These are phyloP conservation scores for Mesochorus sp. DNA, from an alignment of 2,888 invertebrate species.

Conservation along the genomic window DNA sequence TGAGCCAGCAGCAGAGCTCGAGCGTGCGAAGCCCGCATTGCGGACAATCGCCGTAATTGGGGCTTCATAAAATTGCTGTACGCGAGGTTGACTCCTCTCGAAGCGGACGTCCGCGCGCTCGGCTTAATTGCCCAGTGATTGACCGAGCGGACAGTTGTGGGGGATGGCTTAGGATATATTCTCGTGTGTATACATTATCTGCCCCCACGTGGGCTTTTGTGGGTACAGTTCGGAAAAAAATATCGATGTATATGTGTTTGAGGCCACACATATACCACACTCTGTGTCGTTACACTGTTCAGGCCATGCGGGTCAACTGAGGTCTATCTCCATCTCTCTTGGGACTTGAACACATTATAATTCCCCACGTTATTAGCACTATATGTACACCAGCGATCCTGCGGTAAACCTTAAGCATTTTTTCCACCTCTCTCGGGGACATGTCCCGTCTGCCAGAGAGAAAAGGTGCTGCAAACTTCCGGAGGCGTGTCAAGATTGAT, in stretches of 20 bases:
- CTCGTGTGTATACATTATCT: constrained; percentile 20
- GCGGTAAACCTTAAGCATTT: constrained; percentile 47
- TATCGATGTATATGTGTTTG: constrained; percentile 31
- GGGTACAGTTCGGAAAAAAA: constrained; percentile 59
- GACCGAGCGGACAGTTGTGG: constrained; percentile 35
- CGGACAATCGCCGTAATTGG: constrained; percentile 66
- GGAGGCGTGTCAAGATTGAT: constrained; percentile 61
- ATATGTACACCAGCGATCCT: constrained; percentile 37
- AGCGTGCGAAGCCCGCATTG: constrained; percentile 68
- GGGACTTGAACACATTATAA: constrained; percentile 34
- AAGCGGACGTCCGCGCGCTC: constrained; percentile 21
- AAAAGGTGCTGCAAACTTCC: constrained; percentile 54
- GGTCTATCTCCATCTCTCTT: constrained; percentile 38
- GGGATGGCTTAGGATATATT: constrained; percentile 35
- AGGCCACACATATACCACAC: constrained; percentile 60
- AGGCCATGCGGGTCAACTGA: constrained; percentile 54
- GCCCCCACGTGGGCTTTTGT: constrained; percentile 31
- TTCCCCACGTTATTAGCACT: constrained; percentile 47
- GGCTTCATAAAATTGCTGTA: constrained; percentile 60
- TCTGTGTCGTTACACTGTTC: constrained; percentile 5
- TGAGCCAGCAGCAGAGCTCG: constrained; percentile 33
- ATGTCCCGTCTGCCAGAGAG: constrained; percentile 35
- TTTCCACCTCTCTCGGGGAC: constrained; percentile 5
- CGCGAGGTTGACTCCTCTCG: constrained; percentile 34
- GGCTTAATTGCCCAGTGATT: constrained; percentile 51